Evolutionary conservation across 2,888 invertebrate species (phyloP), one percentile per base, ranked within the genome.

Genomic region (Zonitis immaculata): DNA sequence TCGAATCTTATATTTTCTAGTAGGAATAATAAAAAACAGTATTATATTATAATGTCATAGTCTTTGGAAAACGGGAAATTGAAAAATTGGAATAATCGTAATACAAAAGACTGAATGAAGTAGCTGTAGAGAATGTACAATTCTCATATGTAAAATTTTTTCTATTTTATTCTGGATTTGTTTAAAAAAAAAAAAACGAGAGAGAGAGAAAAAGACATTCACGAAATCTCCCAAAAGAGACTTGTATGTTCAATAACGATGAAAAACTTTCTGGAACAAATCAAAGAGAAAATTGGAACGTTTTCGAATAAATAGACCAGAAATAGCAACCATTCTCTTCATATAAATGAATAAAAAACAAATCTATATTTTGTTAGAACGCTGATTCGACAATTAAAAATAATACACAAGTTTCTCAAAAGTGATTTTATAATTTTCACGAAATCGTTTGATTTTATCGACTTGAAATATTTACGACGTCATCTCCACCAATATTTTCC

Each of bases 181-280:
- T 39, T 20, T 52, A 30, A 22, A 39, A 42, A 25, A 20, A 18
- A 14, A 25, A 18, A 16, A 6, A 26, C n/a, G 26, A 26, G 26
- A 26, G 26, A 26, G 6, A 26, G 26, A 26, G 26, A 26, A 6
- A 26, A 8, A 26, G 26, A 26, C 26, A 7, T n/a, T n/a, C n/a
- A n/a, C 4, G 6, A 39, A 1, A 12, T 43, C 43, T 43, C 48
- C 52, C 52, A 44, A 47, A 32, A 51, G 51, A 26, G 47, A 43
- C 30, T 44, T 35, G n/a, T n/a, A 43, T 50, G 44, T 50, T 47
- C 52, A 32, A 52, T 52, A 48, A 39, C 48, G 44, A 52, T 47
- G 26, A 47, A 51, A 52, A 39, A 25, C 18, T 49, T 48, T 18
- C 14, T 44, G 27, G 20, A 45, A 49, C 53, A 45, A 49, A 53